Base-by-base conservation (phyloP, 2,888 invertebrate species). In the Micropterix aruncella region DNA sequence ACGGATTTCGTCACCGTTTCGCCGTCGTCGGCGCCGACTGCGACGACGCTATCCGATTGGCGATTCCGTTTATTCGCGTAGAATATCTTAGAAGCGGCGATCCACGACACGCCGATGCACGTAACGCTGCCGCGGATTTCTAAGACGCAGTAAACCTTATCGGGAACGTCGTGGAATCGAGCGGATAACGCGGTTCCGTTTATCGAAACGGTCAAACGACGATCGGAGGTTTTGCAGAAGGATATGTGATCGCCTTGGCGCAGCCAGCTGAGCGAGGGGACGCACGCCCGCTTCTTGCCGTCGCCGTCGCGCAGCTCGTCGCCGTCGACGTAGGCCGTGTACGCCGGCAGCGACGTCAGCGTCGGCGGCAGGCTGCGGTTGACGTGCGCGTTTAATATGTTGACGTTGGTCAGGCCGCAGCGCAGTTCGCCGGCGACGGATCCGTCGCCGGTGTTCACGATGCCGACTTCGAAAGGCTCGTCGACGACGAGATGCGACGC, bases 171-270 rank as follows among this genome's bases (percentile, higher is more conserved):
- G 46, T 80, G 75, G 45, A 86, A 85, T 19, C 80, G 80, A 4
- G 80, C 70, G 27, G 85, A 85, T 55, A 88, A 74, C 52, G 85
- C 82, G 60, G 89, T 86, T 1, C 87, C 85, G 61, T 93, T 92
- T 45, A 90, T 73, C 53, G 82, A 80, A 51, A 89, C 75, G 48
- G 82, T 77, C 3, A 91, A 69, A 16, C 75, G 74, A 5, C 79
- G 77, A 49, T 86, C 83, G 17, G 73, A 68, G 0, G 81, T 80
- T 51, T 80, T 74, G 57, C 85, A 81, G 16, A 92, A 61, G 1
- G 88, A 87, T 19, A 87, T 72, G 43, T 83, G 74, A 61, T 89
- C 89, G 1, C 86, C 87, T 0, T 79, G 77, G 18, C 85, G 77
- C 12, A 94, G 64, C 81, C 91, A 88, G 52, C 89, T 85, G 51